Base-by-base conservation (phyloP, 2,797 vertebrate species). In the Valencia hispanica region DNA sequence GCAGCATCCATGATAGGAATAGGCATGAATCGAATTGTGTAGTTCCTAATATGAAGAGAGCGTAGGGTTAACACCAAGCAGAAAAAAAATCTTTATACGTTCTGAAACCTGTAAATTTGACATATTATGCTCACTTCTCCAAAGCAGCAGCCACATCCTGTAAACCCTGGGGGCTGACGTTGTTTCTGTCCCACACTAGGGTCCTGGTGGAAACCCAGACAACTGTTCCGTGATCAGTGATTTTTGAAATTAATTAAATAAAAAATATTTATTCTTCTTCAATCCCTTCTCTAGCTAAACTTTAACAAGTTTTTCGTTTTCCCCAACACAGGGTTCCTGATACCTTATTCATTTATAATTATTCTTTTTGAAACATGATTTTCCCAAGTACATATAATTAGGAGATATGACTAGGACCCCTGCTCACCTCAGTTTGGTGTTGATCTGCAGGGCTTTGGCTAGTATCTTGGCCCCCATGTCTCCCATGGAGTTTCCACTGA, bases 381-480 rank as follows among this genome's bases (percentile, higher is more conserved):
- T 43, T n/a, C 4, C 8, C 3, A 22, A 65, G 18, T 39, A 39
- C 11, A 30, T 18, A 0, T 12, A 4, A 11, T 8, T 36, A 30
- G n/a, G 11, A 15, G 0, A 0, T 12, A 47, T 5, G 5, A 20
- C 15, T 34, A 18, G 20, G 11, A n/a, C 45, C 30, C 3, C 10
- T 7, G 14, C 81, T 79, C 89, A 98, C 98, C 98, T 96, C 88
- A 99, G 98, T 66, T 99, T 99, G 73, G 96, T 97, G 95, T 99
- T 99, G 93, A 99, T 98, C 94, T 99, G 98, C 70, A 99, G 93
- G 12, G 98, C 98, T 86, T 99, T 99, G 78, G 98, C 96, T 84
- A 99, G 85, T 96, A 99, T 99, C 94, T 98, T 99, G 2, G 97
- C 98, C 1, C 98, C 97, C 96, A 99, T 97, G 91, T 99, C 98